Evolutionary conservation across 2,888 invertebrate genomes (phyloP), one percentile per base, ranked within the genome.

Genomic region (Agonopterix arenella): DNA sequence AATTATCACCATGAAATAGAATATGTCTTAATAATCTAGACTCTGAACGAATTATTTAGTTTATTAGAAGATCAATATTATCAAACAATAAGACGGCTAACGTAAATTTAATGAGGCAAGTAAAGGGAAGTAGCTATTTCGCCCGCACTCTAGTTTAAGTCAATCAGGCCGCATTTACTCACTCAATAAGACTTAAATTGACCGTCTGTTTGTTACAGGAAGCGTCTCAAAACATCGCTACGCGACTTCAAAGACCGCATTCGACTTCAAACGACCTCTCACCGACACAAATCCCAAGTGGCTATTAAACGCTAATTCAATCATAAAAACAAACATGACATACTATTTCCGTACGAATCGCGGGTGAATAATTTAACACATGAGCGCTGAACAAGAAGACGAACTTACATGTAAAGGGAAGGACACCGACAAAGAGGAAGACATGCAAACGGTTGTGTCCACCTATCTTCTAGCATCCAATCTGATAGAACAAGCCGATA

Each of bases 261-360:
- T 62, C 66, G 64, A 76, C 74, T 78, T 82, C 80, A 80, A 79
- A 80, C 72, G 71, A 61, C 64, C 60, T 55, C 63, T 56, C 57
- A 57, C 71, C 62, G 62, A 64, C 74, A 64, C 66, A 68, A 69
- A 73, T 70, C 67, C 65, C 62, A 59, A 66, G 73, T 64, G 68
- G 66, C 75, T 71, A 80, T 82, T 79, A 78, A 79, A 79, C 69
- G 64, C 72, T 76, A 76, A 82, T 81, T 75, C 79, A 81, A 84
- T 80, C 81, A 84, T 84, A 84, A 84, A 84, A 84, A 82, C 80
- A 84, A 86, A 84, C 82, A 86, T 85, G 84, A 68, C 68, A 64
- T 54, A 67, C 73, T 81, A 78, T 79, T 80, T 77, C 76, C 66
- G 73, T 69, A 67, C 70, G 63, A 67, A 67, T 68, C 71, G 75